A percentile compares a stretch with the other conserved stretches of the same genome.
Evolutionary conservation across 1,140 invertebrate species (phyloP).

Genomic region (Drosophila arizonae): DNA sequence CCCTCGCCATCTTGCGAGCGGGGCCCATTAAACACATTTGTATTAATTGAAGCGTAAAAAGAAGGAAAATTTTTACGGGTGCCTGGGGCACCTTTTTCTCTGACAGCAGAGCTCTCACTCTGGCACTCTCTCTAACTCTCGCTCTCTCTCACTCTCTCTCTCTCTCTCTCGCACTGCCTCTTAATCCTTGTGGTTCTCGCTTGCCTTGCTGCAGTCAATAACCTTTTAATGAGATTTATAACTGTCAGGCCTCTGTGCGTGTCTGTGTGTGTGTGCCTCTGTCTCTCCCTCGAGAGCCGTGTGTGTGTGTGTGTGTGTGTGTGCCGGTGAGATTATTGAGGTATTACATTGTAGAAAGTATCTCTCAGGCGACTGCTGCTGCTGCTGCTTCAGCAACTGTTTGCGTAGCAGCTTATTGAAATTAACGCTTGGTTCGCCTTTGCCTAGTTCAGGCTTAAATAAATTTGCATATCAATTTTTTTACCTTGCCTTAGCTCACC

Average conservation of each 20-base stretch:
- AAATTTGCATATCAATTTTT: constrained; percentile 75
- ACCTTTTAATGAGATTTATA: constrained; percentile 81
- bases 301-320: constrained; percentile 57
- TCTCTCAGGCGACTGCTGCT: constrained; percentile 30
- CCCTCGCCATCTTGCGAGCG: neutral
- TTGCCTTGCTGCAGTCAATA: constrained; percentile 65
- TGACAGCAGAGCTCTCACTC: constrained; percentile 8
- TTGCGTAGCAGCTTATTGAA: constrained; percentile 68
- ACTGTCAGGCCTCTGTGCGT: constrained; percentile 52
- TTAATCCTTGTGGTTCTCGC: constrained; percentile 61
- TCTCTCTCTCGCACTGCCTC: constrained; percentile 13
- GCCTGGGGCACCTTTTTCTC: constrained; percentile 34
- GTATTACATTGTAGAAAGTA: constrained; percentile 67
- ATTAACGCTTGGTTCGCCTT: constrained; percentile 47
- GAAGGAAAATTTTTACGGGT: constrained; percentile 63
- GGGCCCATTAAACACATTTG: constrained; percentile 68
- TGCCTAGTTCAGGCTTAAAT: constrained; percentile 73
- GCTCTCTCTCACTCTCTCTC: constrained; percentile 1
- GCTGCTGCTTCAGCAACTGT: constrained; percentile 31
- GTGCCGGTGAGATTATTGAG: constrained; percentile 67
- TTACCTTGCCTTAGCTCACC: neutral
- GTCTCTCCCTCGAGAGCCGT: constrained; percentile 22
- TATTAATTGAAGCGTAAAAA: constrained; percentile 81
- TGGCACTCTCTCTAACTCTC: constrained; percentile 16
- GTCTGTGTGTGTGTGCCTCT: constrained; percentile 1